Evolutionary conservation across 2,888 invertebrate genomes (phyloP), one percentile per base, ranked within the genome.

Genomic region (Harpagoxenus sublaevis): DNA sequence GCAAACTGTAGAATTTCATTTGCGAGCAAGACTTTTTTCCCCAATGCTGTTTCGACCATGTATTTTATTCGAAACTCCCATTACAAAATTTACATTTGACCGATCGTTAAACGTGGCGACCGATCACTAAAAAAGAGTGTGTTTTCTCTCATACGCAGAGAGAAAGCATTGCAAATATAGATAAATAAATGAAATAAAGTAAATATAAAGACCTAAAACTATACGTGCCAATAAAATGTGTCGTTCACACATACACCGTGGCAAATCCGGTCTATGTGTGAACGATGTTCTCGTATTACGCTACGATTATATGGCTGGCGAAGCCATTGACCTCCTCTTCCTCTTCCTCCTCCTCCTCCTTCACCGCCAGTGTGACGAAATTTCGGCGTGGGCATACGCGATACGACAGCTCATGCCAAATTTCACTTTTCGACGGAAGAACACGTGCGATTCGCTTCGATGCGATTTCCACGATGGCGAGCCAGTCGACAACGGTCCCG

Each of bases 401-500:
- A 86, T 86, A 77, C 87, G 82, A 66, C 83, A 83, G 88, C 88
- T 88, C 89, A 79, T 82, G 75, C 88, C 83, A 89, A 91, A 92
- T 94, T 94, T 93, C 92, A 93, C 93, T 93, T 94, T 93, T 93
- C 90, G 89, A 89, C 75, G 87, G 73, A 23, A 60, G 85, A 87
- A 86, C 85, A 88, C 85, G 82, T 83, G 75, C 82, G 88, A 88
- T 73, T 86, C 71, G 42, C 66, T 53, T 12, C 68, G 39, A 12
- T n/a, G 68, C 70, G 78, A 78, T 78, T 78, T 78, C n/a, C 78
- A 60, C 71, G 79, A 60, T 57, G 12, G 71, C 48, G 60, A 71
- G 45, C 45, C 71, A 31, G 88, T 63, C 81, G 70, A 86, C 86
- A 63, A 45, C 77, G 87, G 84, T 87, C 78, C 89, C 89, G 86